phyloP scores from a whole-genome alignment of 1,140 invertebrate genomes.

The Cephus cinctus region DNA sequence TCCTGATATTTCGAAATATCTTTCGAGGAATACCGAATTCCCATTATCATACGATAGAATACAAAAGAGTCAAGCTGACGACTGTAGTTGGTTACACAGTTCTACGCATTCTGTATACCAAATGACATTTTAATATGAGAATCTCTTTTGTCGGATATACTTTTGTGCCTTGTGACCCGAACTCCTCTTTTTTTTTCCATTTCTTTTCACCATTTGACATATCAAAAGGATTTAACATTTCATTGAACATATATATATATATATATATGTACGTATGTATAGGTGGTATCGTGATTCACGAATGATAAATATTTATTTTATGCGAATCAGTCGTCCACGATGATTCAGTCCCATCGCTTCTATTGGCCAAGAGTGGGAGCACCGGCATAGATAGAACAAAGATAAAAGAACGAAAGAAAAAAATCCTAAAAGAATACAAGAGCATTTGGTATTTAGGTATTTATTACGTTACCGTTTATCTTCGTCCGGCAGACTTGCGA shows the following conservation, averaged over 20 bases:
- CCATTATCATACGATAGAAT: background rate
- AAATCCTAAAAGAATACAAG: too few relatives aligned
- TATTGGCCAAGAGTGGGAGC: too few relatives aligned
- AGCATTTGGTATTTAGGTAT: background rate
- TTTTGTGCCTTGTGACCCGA: background rate
- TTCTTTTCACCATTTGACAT: background rate
- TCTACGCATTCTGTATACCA: background rate
- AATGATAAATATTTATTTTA: background rate
- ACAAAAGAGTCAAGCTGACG: background rate
- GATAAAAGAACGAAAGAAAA: too few relatives aligned
- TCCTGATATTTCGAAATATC: background rate
- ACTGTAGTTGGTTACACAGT: background rate
- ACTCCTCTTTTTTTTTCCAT: background rate
- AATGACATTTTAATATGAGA: background rate
- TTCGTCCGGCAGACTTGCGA: background rate
- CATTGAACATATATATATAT: background rate
- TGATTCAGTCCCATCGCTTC: background rate
- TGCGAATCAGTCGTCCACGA: background rate
- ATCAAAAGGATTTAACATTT: background rate
- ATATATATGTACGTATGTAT: background rate
- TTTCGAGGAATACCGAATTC: background rate
- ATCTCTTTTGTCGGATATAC: background rate
- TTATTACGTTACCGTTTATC: background rate
- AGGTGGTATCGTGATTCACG: background rate
- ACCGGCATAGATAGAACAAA: too few relatives aligned